These are phyloP conservation scores for Corella eumyota DNA, from an alignment of 23 tunicate species.

Conservation along the genomic window DNA sequence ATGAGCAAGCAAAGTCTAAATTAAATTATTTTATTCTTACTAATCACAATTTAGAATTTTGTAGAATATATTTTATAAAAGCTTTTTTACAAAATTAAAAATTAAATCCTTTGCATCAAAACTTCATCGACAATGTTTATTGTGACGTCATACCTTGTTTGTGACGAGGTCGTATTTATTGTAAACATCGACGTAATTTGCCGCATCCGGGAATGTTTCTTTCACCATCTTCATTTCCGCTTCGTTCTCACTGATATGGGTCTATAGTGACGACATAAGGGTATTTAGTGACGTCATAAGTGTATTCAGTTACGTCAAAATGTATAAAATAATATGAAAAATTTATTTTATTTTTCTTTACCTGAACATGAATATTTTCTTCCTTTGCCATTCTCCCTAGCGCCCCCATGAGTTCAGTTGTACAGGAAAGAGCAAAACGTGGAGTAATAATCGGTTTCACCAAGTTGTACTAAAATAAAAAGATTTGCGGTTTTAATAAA, in stretches of 20 bases:
- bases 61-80: too few relatives aligned
- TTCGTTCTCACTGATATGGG: slow-evolving; percentile 15
- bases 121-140: too few relatives aligned
- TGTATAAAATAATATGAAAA: too few relatives aligned
- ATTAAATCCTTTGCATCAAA: too few relatives aligned
- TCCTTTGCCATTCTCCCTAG: slow-evolving; percentile 12
- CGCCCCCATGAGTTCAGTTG: slow-evolving; percentile 6
- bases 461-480: background rate
- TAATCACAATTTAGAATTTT: too few relatives aligned
- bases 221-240: slow-evolving; percentile 13
- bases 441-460: slow-evolving; percentile 28
- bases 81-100: too few relatives aligned
- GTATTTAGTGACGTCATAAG: too few relatives aligned
- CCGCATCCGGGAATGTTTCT: slow-evolving; percentile 2
- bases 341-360: background rate
- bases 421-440: slow-evolving; percentile 19
- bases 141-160: background rate
- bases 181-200: slow-evolving; percentile 11
- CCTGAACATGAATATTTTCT: background rate
- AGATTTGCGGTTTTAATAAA: background rate
- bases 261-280: too few relatives aligned
- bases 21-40: too few relatives aligned
- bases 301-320: too few relatives aligned
- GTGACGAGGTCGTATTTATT: background rate
- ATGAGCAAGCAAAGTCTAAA: slow-evolving; percentile 22